A percentile compares a stretch with the other conserved stretches of the same genome.
These are phyloP conservation scores for Camelus bactrianus DNA, from an alignment of 2,113 vertebrate genomes.

Conservation along the genomic window DNA sequence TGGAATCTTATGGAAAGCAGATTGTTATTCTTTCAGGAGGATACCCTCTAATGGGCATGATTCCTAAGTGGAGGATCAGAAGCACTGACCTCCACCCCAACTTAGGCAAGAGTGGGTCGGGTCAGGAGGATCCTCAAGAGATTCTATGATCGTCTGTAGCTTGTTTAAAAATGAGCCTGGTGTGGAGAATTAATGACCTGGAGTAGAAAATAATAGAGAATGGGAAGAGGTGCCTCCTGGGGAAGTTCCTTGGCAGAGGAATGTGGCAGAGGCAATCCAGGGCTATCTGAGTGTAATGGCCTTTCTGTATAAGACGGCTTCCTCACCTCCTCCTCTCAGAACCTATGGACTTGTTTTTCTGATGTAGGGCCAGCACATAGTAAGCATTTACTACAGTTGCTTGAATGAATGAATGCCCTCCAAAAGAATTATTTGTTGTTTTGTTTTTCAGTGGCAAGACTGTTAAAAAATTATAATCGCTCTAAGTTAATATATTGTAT, in stretches of 20 bases:
- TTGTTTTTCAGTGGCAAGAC: not conserved
- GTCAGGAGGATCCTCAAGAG: not conserved
- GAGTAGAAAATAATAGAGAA: not conserved
- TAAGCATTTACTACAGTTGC: not conserved
- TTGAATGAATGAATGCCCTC: not conserved
- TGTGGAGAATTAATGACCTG: not conserved
- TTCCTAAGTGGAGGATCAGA: not conserved
- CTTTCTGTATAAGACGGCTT: not conserved
- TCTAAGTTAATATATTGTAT: not conserved
- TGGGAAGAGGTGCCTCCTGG: not conserved
- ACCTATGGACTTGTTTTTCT: not conserved
- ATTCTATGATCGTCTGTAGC: not conserved
- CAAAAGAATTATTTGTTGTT: not conserved
- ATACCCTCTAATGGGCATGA: not conserved
- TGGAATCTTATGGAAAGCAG: not conserved
- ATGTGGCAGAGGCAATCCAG: not conserved
- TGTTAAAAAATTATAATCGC: not conserved
- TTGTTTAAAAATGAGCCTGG: not conserved
- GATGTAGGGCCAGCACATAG: too few species aligned
- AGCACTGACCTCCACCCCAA: not conserved
- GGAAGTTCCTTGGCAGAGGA: not conserved
- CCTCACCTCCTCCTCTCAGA: not conserved
- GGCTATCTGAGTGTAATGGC: not conserved
- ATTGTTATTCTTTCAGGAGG: not conserved
- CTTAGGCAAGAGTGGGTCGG: not conserved